These are phyloP conservation scores for Erythrocebus patas DNA, from an alignment of 2,113 vertebrate genomes.

Conservation along the genomic window DNA sequence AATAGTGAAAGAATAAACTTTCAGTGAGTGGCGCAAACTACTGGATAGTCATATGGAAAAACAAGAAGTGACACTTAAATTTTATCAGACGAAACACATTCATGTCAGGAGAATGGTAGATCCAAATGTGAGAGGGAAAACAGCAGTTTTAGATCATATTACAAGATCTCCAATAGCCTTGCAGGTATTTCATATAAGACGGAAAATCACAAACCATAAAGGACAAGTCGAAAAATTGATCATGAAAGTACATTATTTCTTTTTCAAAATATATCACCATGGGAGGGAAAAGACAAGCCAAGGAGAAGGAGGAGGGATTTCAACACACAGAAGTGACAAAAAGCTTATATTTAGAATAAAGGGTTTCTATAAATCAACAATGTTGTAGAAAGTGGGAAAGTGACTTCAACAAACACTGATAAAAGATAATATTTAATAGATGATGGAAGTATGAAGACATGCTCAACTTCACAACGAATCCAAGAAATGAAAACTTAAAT, in stretches of 20 bases:
- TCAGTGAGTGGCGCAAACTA: accelerated
- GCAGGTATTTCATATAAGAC: neutral
- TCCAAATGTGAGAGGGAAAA: neutral
- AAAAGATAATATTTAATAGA: no score
- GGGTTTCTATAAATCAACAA: neutral
- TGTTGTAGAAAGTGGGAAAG: neutral
- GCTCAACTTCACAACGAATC: accelerated
- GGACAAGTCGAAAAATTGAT: neutral
- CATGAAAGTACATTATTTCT: no score
- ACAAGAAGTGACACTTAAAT: neutral
- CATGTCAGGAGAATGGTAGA: neutral
- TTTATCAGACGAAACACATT: neutral
- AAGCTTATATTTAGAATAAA: neutral
- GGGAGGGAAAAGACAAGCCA: no score
- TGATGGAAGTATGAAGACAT: neutral
- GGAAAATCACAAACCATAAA: neutral
- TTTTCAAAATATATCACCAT: neutral
- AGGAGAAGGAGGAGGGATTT: accelerated
- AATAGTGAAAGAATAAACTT: neutral
- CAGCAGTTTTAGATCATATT: no score
- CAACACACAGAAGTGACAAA: accelerated
- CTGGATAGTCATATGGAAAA: neutral
- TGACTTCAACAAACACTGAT: neutral
- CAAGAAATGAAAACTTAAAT: neutral
- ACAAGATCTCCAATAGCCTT: neutral